Conservation (phyloP, 2,888 invertebrate species). For the Cyrtodaria siliqua region DNA sequence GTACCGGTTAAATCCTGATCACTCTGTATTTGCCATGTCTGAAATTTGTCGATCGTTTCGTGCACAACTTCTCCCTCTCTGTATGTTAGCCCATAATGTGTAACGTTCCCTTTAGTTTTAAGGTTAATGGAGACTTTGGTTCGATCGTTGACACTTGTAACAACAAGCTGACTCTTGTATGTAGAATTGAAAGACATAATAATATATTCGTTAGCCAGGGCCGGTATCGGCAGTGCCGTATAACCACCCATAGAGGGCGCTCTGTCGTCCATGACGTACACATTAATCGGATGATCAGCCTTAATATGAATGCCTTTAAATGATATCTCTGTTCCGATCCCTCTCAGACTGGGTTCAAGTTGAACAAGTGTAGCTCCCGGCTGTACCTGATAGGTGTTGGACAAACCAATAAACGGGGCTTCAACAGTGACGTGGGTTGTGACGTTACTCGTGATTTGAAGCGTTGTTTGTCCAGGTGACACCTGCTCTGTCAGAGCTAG, state of each 20-base stretch:
- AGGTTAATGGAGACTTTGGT: conserved; percentile 31
- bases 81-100: conserved; percentile 24
- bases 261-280: conserved; percentile 32
- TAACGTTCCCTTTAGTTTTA: conserved; percentile 33
- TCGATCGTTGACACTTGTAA: conserved; percentile 19
- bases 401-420: conserved; percentile 39
- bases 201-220: conserved; percentile 38
- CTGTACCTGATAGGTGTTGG: conserved; percentile 10
- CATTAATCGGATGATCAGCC: conserved; percentile 27
- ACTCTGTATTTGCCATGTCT: conserved; percentile 45
- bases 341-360: conserved; percentile 28
- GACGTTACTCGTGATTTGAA: conserved; percentile 27
- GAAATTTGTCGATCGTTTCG: conserved; percentile 32
- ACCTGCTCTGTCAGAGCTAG: conserved; percentile 32
- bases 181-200: conserved; percentile 25
- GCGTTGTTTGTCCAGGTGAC: conserved; percentile 18
- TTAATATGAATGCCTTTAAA: conserved; percentile 46
- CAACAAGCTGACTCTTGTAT: conserved; percentile 27
- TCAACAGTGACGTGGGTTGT: conserved; percentile 31
- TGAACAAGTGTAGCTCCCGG: conserved; percentile 24
- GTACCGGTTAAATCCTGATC: conserved; percentile 40
- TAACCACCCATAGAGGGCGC: conserved; percentile 27
- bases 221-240: conserved; percentile 27
- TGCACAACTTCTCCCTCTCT: conserved; percentile 27
- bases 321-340: conserved; percentile 30